Percentiles rank a stretch among this genome's conserved stretches.
phyloP scores from a whole-genome alignment of 2,797 vertebrate genomes.

The Tympanoctomys barrerae region DNA sequence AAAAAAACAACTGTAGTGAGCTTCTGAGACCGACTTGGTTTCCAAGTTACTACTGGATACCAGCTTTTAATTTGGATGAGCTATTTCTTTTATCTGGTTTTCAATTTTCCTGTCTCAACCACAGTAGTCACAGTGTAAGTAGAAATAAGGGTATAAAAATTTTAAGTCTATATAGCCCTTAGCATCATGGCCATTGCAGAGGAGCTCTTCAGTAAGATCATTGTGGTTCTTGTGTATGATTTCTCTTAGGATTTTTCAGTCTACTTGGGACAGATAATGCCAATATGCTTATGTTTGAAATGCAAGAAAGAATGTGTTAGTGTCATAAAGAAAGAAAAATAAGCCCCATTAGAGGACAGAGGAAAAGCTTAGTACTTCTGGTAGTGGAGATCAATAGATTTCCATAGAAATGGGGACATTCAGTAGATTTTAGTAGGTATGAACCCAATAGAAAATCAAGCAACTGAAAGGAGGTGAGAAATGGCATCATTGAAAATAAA shows the following conservation, averaged over 20 bases:
- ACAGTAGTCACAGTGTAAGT: background rate
- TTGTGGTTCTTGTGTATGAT: background rate
- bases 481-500: background rate
- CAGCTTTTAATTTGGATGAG: background rate
- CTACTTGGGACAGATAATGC: background rate
- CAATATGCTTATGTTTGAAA: background rate
- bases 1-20: background rate
- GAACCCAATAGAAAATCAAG: background rate
- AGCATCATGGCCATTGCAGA: background rate
- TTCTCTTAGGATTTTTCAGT: background rate
- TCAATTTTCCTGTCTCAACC: background rate
- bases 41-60: background rate
- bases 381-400: background rate
- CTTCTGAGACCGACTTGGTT: background rate
- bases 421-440: background rate
- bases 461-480: background rate
- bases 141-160: background rate
- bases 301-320: background rate
- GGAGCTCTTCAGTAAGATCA: background rate
- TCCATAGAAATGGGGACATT: background rate
- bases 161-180: background rate
- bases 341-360: background rate
- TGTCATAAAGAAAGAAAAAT: background rate
- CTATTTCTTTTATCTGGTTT: background rate
- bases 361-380: background rate